A percentile compares a stretch with the other conserved stretches of the same genome.
Evolutionary conservation across 1,140 invertebrate genomes (phyloP).

Genomic region (Cydia fagiglandana): DNA sequence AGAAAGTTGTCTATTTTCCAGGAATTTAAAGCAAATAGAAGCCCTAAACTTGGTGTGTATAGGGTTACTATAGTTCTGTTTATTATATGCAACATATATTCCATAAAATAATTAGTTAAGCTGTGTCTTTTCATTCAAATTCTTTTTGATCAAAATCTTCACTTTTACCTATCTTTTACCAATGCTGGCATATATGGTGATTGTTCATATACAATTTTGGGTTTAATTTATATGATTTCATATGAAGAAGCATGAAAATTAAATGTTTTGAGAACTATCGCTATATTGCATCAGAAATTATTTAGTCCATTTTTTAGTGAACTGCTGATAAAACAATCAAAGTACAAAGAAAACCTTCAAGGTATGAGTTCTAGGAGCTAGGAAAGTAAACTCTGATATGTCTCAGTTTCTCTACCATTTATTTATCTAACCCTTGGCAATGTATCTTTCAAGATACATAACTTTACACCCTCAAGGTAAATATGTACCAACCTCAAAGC

Average conservation of each 20-base stretch:
- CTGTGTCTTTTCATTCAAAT: neutral
- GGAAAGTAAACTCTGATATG: too few species aligned
- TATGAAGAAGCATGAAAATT: neutral
- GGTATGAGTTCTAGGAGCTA: too few species aligned
- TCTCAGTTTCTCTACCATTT: too few species aligned
- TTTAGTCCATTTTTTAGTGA: neutral
- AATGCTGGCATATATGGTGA: neutral
- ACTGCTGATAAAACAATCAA: neutral
- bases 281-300: conserved; percentile 20
- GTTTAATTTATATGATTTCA: neutral
- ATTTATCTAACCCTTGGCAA: too few species aligned
- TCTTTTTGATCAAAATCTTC: neutral
- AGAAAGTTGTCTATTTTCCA: conserved; percentile 37
- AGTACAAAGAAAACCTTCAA: too few species aligned
- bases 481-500: too few species aligned
- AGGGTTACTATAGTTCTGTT: neutral
- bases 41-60: neutral
- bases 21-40: neutral
- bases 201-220: neutral
- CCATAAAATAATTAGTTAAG: neutral
- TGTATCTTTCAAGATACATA: too few species aligned
- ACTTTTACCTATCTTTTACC: neutral
- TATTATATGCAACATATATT: neutral
- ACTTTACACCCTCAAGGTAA: too few species aligned
- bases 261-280: neutral